Evolutionary conservation across 2,113 vertebrate genomes (phyloP).

Genomic region (Zosterops pallidus): DNA sequence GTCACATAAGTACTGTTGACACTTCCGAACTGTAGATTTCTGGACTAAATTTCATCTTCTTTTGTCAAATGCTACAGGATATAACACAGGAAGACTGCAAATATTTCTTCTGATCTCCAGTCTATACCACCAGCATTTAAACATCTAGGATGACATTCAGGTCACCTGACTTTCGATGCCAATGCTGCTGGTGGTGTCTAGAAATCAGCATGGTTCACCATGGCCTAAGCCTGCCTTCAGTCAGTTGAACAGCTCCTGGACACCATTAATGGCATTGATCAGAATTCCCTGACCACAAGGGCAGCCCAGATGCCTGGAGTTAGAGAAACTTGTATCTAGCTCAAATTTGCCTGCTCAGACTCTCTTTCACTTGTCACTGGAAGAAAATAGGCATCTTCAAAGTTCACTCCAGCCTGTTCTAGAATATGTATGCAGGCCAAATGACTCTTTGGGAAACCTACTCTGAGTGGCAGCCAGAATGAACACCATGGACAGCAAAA

Average conservation of each 20-base stretch:
- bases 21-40: neutral
- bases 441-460: neutral
- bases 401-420: neutral
- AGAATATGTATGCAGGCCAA: neutral
- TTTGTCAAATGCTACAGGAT: neutral
- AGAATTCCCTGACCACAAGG: neutral
- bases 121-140: neutral
- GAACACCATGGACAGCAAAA: neutral
- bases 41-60: neutral
- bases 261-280: neutral
- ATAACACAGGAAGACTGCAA: neutral
- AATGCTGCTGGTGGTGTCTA: neutral
- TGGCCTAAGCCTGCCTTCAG: neutral
- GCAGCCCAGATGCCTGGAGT: neutral
- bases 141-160: neutral
- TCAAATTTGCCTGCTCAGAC: neutral
- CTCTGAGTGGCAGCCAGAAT: accelerated
- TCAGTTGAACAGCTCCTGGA: neutral
- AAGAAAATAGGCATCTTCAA: neutral
- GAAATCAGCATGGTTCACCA: neutral
- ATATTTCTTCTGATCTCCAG: neutral
- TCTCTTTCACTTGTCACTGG: neutral
- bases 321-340: neutral
- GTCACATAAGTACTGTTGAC: neutral
- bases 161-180: neutral